Base-by-base conservation (phyloP, 2,113 vertebrate genomes). In the Scatophagus argus region DNA sequence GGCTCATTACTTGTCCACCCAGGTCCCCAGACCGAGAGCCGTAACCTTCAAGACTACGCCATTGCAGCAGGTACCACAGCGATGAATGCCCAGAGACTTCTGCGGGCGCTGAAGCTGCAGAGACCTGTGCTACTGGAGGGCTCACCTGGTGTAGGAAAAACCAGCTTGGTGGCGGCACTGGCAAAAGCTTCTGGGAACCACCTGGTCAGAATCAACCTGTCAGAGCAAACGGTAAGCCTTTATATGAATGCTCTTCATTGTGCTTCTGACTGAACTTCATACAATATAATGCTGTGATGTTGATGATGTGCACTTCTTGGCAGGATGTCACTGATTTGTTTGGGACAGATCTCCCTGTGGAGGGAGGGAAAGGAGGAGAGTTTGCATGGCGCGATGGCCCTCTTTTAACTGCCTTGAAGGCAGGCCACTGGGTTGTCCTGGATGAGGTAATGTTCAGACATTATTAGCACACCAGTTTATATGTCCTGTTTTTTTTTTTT, bases 291-390 rank as follows among this genome's bases (percentile, higher is more conserved):
- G 6, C 38, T 61, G n/a, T 12, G 10, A 17, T 61, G n/a, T 39
- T 75, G 25, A 74, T 43, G 56, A 61, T 1, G 2, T 63, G 17
- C 16, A 0, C 39, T 47, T 8, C 70, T 55, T 63, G 55, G 70
- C 93, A 99, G 98, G 98, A 99, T 66, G 96, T 99, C 56, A 97
- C 97, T 1, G 98, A 99, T 89, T 91, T 99, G 41, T 99, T 99
- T 94, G 98, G 98, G 54, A 97, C 97, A 6, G 98, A 99, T 86
- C 94, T 99, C 32, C 98, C 98, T 21, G 97, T 99, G 72, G 98
- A 99, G 88, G 98, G 98, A 52, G 97, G 98, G 10, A 98, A 96
- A 74, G 98, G 97, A 65, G 98, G 98, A 83, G 96, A 99, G 89
- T 99, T 99, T 94, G 96, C 97, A 0, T 99, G 98, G 98, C 94